Percentiles rank a stretch among this genome's conserved stretches.
phyloP scores from a whole-genome alignment of 2,113 vertebrate species.

The Ptilorrhoa leucosticta region DNA sequence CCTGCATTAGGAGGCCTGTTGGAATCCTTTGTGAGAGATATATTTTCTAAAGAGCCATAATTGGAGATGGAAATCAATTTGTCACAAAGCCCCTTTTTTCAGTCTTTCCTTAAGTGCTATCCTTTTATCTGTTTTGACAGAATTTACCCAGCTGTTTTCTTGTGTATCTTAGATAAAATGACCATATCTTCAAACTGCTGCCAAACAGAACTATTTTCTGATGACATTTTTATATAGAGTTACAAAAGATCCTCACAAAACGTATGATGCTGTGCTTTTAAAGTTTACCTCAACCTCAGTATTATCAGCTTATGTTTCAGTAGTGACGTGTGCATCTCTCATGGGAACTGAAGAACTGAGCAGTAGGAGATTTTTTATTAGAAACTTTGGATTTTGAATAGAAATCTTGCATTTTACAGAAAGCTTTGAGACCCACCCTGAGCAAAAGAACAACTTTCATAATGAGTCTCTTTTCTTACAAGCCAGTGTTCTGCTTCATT shows the following conservation, averaged over 20 bases:
- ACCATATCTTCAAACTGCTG: neutral
- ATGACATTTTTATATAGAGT: neutral
- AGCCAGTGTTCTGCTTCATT: neutral
- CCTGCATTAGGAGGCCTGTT: neutral
- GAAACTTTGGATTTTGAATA: neutral
- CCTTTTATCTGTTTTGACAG: neutral
- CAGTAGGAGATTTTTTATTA: neutral
- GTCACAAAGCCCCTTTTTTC: neutral
- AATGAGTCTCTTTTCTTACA: neutral
- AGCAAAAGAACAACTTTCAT: neutral
- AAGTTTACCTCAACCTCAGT: neutral
- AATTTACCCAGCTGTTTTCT: conserved; percentile 3
- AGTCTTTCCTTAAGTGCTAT: neutral
- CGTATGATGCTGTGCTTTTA: neutral
- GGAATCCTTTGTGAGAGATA: neutral
- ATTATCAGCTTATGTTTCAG: neutral
- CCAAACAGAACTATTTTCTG: neutral
- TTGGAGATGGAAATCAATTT: neutral
- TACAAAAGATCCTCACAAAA: neutral
- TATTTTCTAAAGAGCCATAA: neutral
- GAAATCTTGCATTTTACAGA: neutral
- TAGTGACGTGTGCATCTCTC: neutral
- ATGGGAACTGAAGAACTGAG: neutral
- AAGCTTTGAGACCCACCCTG: neutral
- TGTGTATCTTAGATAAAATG: neutral